Evolutionary conservation across 1,140 invertebrate species (phyloP).

Genomic region (Trachymyrmex cornetzi): DNA sequence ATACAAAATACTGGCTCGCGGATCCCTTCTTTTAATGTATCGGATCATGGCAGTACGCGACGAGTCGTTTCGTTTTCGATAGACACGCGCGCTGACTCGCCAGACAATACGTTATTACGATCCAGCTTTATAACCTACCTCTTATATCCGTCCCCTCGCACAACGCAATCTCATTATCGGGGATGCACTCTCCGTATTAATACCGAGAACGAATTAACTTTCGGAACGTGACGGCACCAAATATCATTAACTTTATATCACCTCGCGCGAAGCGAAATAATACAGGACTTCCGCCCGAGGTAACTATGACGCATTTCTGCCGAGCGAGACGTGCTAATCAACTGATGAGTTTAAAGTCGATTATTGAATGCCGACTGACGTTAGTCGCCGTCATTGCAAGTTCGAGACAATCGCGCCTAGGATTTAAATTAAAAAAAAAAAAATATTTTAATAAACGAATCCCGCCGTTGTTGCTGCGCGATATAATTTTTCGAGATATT

Average conservation of each 20-base stretch:
- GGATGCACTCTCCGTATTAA: conserved; percentile 85
- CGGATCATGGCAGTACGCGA: conserved; percentile 27
- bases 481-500: conserved; percentile 16
- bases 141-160: conserved; percentile 80
- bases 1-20: background rate
- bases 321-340: conserved; percentile 51
- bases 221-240: conserved; percentile 82
- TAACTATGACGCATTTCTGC: conserved; percentile 56
- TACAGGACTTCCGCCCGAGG: conserved; percentile 69
- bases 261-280: conserved; percentile 79
- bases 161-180: conserved; percentile 85
- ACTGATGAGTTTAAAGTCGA: conserved; percentile 50
- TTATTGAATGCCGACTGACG: conserved; percentile 35
- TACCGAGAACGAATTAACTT: conserved; percentile 85
- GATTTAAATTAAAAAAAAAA: background rate
- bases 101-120: conserved; percentile 81
- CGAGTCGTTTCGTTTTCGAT: conserved; percentile 62
- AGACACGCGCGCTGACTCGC: conserved; percentile 63
- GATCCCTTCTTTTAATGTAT: conserved; percentile 37
- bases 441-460: background rate
- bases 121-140: conserved; percentile 81
- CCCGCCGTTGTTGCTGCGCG: background rate
- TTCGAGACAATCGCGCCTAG: conserved; percentile 1
- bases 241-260: conserved; percentile 85
- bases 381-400: background rate